phyloP scores from a whole-genome alignment of 1,140 invertebrate species.

The Oryctes rhinoceros region DNA sequence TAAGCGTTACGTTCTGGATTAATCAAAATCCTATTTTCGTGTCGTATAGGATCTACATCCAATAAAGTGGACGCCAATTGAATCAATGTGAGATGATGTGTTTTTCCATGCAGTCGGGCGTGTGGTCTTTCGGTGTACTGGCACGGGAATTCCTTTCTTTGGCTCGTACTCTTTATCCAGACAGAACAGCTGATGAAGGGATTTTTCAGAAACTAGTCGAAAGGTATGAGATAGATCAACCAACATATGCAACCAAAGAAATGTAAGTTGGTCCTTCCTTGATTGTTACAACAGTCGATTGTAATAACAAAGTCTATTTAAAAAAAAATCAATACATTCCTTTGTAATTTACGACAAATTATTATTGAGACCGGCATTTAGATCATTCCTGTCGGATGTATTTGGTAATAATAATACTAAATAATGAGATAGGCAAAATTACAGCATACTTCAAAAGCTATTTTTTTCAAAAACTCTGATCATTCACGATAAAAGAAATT shows the following conservation, averaged over 20 bases:
- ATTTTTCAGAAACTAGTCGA: conserved; percentile 79
- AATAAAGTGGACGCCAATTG: conserved; percentile 85
- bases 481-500: conserved; percentile 26
- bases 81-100: conserved; percentile 80
- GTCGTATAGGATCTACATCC: conserved; percentile 67
- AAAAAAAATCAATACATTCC: no score
- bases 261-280: conserved; percentile 65
- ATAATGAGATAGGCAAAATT: no score
- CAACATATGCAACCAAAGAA: conserved; percentile 77
- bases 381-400: no score
- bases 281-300: no score
- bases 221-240: conserved; percentile 88
- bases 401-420: no score
- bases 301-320: no score
- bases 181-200: conserved; percentile 76
- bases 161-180: conserved; percentile 87
- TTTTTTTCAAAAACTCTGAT: no score
- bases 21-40: background rate
- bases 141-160: conserved; percentile 95
- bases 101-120: conserved; percentile 90
- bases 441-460: no score
- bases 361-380: no score
- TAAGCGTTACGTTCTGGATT: background rate
- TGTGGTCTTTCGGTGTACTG: conserved; percentile 94
- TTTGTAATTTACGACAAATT: no score